phyloP scores from a whole-genome alignment of 2,888 invertebrate species.

The Drosophila rubida region DNA sequence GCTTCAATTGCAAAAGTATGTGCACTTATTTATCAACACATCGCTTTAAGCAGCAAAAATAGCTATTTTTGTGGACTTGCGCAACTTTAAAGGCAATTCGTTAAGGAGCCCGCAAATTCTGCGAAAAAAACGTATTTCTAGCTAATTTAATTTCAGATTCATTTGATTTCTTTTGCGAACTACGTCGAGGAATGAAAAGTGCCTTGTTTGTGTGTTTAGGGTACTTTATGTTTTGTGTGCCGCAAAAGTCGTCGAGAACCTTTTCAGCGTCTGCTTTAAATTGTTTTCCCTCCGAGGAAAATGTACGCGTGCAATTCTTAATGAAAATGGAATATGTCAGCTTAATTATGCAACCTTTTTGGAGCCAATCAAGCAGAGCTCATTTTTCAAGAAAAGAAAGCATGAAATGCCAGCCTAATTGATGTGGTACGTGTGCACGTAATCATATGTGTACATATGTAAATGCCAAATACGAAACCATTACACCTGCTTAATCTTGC shows the following conservation, averaged over 20 bases:
- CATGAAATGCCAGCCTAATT: slow-evolving; percentile 19
- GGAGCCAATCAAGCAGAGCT: not conserved
- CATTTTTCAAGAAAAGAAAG: not conserved
- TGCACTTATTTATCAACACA: not conserved
- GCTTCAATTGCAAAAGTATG: slow-evolving; percentile 3
- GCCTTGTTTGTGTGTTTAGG: not conserved
- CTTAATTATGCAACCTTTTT: not conserved
- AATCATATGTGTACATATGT: not conserved
- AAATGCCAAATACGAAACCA: not conserved
- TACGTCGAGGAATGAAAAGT: too few species aligned
- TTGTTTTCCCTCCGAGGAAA: too few species aligned
- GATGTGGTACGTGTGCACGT: not conserved
- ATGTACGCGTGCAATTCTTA: not conserved
- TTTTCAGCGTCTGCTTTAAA: not conserved
- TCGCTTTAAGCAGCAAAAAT: not conserved
- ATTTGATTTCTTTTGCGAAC: not conserved
- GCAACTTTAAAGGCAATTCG: not conserved
- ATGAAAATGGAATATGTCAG: not conserved
- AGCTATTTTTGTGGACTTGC: too few species aligned
- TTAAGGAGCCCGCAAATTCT: not conserved
- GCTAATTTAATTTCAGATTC: not conserved
- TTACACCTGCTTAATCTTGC: slow-evolving; percentile 27
- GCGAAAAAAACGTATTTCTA: not conserved
- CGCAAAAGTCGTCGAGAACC: too few species aligned
- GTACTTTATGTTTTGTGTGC: too few species aligned